Percentiles rank a stretch among this genome's conserved stretches.
Conservation (phyloP, 23 tunicate genomes). For the Trididemnum miniatum region DNA sequence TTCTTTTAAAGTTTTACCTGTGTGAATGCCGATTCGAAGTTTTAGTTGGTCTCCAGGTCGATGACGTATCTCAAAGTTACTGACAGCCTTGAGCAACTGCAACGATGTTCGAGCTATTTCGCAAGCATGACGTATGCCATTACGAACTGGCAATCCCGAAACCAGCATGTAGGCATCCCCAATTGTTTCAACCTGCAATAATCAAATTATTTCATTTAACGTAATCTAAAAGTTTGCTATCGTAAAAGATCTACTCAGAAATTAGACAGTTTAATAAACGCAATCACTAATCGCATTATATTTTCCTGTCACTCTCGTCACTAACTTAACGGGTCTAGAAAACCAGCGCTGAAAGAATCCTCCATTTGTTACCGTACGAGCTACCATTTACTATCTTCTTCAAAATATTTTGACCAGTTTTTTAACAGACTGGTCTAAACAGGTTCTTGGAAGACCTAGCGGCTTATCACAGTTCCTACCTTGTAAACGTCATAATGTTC, state of each 20-base stretch:
- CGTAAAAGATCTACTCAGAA: too few relatives aligned
- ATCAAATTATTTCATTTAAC: neutral
- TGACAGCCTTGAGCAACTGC: slow-evolving; percentile 68
- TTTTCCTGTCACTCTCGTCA: too few relatives aligned
- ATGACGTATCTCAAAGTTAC: slow-evolving; percentile 79
- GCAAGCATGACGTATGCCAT: slow-evolving; percentile 85
- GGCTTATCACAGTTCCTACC: too few relatives aligned
- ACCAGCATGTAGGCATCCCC: slow-evolving; percentile 99
- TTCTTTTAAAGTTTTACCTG: slow-evolving; percentile 43
- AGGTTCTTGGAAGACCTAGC: too few relatives aligned
- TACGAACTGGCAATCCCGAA: slow-evolving; percentile 88
- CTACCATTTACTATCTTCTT: too few relatives aligned
- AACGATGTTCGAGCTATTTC: slow-evolving; percentile 83
- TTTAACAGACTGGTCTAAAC: neutral
- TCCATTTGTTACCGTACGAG: too few relatives aligned
- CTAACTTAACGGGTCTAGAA: too few relatives aligned
- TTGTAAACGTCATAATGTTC: slow-evolving; percentile 94
- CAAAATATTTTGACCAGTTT: too few relatives aligned
- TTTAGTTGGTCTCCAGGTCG: slow-evolving; percentile 88
- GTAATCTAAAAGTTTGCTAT: too few relatives aligned
- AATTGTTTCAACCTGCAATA: slow-evolving; percentile 84
- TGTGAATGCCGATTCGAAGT: slow-evolving; percentile 88
- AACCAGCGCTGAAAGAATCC: too few relatives aligned
- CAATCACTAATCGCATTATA: too few relatives aligned
- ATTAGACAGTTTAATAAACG: too few relatives aligned